Evolutionary conservation across 2,797 vertebrate species (phyloP).

Genomic region (Pelobates cultripes): DNA sequence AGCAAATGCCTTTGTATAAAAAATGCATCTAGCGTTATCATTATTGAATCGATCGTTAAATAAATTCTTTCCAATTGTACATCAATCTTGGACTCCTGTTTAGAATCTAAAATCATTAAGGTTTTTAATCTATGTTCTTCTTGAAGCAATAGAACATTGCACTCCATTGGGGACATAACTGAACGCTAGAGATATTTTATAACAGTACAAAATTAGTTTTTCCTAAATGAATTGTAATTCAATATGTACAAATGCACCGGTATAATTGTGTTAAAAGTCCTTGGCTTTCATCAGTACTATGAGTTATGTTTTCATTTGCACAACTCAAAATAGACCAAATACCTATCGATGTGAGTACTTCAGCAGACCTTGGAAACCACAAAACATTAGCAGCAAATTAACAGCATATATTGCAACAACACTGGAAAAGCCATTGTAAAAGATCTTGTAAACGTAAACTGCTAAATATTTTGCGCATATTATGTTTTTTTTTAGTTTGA

Average conservation of each 20-base stretch:
- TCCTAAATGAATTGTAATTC: constrained; percentile 33
- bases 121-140: constrained; percentile 26
- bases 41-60: neutral
- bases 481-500: neutral
- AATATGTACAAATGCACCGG: constrained; percentile 39
- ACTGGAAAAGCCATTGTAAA: neutral
- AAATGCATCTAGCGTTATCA: neutral
- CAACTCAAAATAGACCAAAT: constrained; percentile 30
- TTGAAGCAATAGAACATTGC: constrained; percentile 26
- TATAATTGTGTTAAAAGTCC: constrained; percentile 41
- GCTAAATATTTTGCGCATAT: constrained; percentile 1
- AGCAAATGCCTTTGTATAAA: neutral
- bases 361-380: constrained; percentile 12
- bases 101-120: neutral
- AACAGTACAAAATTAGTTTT: constrained; percentile 13
- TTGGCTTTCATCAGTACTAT: constrained; percentile 29
- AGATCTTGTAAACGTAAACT: neutral
- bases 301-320: constrained; percentile 27
- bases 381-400: constrained; percentile 30
- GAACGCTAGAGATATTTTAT: constrained; percentile 26
- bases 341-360: constrained; percentile 30
- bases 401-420: constrained; percentile 37
- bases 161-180: constrained; percentile 9
- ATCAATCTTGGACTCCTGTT: neutral
- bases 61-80: neutral